These are phyloP conservation scores for Colletes collaris DNA, from an alignment of 2,888 invertebrate genomes.

Conservation along the genomic window DNA sequence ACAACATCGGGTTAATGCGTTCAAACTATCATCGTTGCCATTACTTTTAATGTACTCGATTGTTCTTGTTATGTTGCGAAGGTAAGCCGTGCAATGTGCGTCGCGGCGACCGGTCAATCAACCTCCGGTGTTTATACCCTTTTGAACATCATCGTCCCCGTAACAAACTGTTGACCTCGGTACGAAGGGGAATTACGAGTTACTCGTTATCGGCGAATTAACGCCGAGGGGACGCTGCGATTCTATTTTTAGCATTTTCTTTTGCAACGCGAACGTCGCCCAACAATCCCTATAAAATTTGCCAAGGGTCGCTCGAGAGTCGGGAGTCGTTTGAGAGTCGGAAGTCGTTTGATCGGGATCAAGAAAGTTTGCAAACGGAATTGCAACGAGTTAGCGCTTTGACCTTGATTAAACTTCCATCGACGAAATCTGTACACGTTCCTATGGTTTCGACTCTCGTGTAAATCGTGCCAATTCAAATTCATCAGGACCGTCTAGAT, in stretches of 20 bases:
- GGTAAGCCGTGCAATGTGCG: conserved; percentile 44
- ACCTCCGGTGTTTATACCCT: conserved; percentile 66
- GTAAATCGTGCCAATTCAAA: too few relatives aligned
- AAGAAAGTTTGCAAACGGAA: too few relatives aligned
- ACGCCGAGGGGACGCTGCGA: conserved; percentile 40
- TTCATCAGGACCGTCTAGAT: too few relatives aligned
- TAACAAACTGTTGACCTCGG: conserved; percentile 72
- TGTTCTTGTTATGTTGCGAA: conserved; percentile 52
- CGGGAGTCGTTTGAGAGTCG: too few relatives aligned
- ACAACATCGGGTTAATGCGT: neutral
- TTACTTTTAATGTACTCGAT: conserved; percentile 37
- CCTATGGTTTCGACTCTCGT: too few relatives aligned
- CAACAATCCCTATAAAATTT: neutral
- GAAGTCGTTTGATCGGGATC: too few relatives aligned
- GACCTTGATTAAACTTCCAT: too few relatives aligned
- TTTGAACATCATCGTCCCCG: conserved; percentile 58
- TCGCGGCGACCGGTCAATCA: conserved; percentile 64
- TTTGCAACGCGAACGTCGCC: neutral
- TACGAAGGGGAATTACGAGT: conserved; percentile 61
- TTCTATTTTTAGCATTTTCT: conserved; percentile 43
- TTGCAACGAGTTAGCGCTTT: too few relatives aligned
- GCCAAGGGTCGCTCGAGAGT: too few relatives aligned
- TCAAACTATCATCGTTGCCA: conserved; percentile 39
- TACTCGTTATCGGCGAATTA: conserved; percentile 58
- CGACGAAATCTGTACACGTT: too few relatives aligned